These are phyloP conservation scores for Channa argus DNA, from an alignment of 2,113 vertebrate genomes.

Conservation along the genomic window DNA sequence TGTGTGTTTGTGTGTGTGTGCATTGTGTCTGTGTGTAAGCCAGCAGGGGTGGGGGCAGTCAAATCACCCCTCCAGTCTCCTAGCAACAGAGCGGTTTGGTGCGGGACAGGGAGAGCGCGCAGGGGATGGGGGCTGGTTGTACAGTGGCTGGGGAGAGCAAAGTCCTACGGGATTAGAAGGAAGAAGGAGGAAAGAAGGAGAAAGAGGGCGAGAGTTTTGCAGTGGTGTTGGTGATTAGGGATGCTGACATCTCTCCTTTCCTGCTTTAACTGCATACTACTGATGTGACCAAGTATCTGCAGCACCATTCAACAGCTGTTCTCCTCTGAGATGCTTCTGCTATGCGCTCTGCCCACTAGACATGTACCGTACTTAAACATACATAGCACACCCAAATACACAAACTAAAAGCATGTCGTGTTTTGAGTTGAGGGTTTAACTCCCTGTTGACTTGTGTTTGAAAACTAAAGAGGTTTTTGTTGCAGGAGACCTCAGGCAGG, in stretches of 20 bases:
- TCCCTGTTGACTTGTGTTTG: slow-evolving; percentile 53
- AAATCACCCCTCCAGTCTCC: slow-evolving; percentile 87
- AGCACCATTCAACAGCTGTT: slow-evolving; percentile 78
- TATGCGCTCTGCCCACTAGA: slow-evolving; percentile 43
- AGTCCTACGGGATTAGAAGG: slow-evolving; percentile 80
- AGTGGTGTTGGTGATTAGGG: slow-evolving; percentile 69
- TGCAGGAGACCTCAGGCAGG: slow-evolving; percentile 14
- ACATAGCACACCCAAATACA: slow-evolving; percentile 26
- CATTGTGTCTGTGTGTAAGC: slow-evolving; percentile 68
- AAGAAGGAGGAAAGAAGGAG: slow-evolving; percentile 55
- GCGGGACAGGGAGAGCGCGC: slow-evolving; percentile 79
- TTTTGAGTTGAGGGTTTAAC: slow-evolving; percentile 64
- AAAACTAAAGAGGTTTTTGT: slow-evolving; percentile 43
- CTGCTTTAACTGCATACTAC: slow-evolving; percentile 60
- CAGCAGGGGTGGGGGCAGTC: slow-evolving; percentile 83
- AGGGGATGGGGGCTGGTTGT: slow-evolving; percentile 80
- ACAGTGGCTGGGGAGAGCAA: slow-evolving; percentile 81
- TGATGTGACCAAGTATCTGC: slow-evolving; percentile 77
- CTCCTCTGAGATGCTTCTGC: slow-evolving; percentile 63
- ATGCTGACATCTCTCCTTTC: slow-evolving; percentile 77
- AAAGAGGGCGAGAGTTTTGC: slow-evolving; percentile 69
- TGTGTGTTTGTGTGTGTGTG: slow-evolving; percentile 56
- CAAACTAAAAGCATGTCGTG: slow-evolving; percentile 32
- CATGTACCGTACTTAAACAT: slow-evolving; percentile 55
- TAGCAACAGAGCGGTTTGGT: slow-evolving; percentile 89